These are phyloP conservation scores for Gallirallus australis DNA, from an alignment of 2,797 vertebrate species.

Conservation along the genomic window DNA sequence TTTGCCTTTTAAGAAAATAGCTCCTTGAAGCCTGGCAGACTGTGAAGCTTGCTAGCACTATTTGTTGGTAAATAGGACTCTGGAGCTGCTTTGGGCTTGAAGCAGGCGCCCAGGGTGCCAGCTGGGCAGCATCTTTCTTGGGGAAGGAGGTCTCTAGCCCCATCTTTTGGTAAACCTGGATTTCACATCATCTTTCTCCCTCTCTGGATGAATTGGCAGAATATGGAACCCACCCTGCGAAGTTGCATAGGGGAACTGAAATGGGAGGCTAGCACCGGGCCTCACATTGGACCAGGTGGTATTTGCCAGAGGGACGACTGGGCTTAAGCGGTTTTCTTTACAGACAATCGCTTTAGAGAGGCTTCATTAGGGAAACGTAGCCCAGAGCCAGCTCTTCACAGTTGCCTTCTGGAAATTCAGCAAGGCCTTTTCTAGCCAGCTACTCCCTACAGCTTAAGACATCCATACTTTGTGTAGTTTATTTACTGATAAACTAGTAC, in stretches of 20 bases:
- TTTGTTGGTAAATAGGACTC: not conserved
- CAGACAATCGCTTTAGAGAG: not conserved
- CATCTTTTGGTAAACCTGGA: slow-evolving; percentile 37
- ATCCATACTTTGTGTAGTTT: not conserved
- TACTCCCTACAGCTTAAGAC: not conserved
- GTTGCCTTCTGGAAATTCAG: not conserved
- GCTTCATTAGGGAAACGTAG: not conserved
- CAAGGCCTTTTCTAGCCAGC: not conserved
- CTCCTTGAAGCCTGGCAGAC: not conserved
- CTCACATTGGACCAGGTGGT: not conserved
- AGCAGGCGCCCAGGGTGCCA: not conserved
- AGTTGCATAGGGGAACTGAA: not conserved
- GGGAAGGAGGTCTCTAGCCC: slow-evolving; percentile 30
- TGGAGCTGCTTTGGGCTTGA: not conserved
- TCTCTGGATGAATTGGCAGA: not conserved
- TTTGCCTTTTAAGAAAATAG: not conserved
- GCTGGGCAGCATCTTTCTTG: not conserved
- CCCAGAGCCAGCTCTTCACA: not conserved
- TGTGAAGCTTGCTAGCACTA: not conserved
- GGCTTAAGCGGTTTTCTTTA: not conserved
- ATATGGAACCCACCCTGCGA: not conserved
- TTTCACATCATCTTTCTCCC: slow-evolving; percentile 17
- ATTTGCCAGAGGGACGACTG: not conserved
- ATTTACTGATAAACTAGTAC: not conserved
- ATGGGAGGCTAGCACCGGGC: not conserved